These are phyloP conservation scores for Habrosyne pyritoides DNA, from an alignment of 2,888 invertebrate species.

Conservation along the genomic window DNA sequence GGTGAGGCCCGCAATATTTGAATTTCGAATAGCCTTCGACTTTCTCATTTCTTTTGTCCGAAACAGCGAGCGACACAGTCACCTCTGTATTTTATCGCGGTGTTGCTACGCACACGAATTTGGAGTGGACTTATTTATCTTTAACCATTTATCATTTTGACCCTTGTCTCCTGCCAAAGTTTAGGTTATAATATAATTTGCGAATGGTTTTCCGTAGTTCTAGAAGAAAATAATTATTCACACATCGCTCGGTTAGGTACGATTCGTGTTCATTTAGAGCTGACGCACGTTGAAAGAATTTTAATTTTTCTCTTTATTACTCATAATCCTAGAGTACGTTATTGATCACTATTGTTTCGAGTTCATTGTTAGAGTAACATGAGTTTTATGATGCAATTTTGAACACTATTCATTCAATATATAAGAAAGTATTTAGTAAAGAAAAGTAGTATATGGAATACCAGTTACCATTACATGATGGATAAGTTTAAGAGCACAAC, in stretches of 20 bases:
- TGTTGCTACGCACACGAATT: background rate
- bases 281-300: slow-evolving; percentile 27
- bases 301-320: slow-evolving; percentile 25
- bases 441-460: no score
- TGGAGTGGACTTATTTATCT: background rate
- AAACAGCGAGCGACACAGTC: background rate
- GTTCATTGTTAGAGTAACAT: slow-evolving; percentile 18
- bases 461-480: no score
- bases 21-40: background rate
- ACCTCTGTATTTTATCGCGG: background rate
- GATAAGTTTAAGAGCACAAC: no score
- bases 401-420: no score
- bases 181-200: background rate
- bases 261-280: background rate
- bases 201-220: slow-evolving; percentile 15
- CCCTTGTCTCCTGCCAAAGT: background rate
- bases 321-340: slow-evolving; percentile 16
- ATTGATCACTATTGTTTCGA: slow-evolving; percentile 3
- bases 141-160: slow-evolving; percentile 7
- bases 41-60: background rate
- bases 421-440: no score
- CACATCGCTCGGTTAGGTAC: slow-evolving; percentile 11
- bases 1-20: slow-evolving; percentile 64
- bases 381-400: slow-evolving; percentile 19
- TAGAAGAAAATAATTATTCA: slow-evolving; percentile 19